A percentile compares a stretch with the other conserved stretches of the same genome.
Conservation (phyloP, 2,888 invertebrate genomes). For the Acronicta psi region DNA sequence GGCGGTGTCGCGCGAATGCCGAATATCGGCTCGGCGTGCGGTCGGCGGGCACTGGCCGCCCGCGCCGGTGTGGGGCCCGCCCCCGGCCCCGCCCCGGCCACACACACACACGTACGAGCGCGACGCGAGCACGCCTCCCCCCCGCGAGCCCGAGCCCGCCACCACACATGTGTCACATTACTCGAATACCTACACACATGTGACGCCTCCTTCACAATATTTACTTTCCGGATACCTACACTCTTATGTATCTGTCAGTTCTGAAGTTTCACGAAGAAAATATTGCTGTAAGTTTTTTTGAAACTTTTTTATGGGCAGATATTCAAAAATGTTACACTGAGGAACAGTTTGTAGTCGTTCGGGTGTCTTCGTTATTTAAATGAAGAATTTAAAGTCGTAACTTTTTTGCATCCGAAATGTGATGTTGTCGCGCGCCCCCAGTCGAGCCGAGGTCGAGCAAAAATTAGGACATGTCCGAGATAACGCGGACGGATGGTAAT, state of each 20-base stretch:
- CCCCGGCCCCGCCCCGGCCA: conserved; percentile 77
- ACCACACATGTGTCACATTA: conserved; percentile 80
- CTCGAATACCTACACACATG: conserved; percentile 81
- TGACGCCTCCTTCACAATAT: conserved; percentile 84
- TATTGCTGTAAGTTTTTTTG: conserved; percentile 20
- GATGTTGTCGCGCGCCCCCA: conserved; percentile 47
- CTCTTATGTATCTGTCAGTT: conserved; percentile 48
- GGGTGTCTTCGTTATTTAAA: conserved; percentile 40
- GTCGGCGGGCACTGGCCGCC: conserved; percentile 73
- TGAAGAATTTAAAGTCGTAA: conserved; percentile 48
- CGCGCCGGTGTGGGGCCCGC: conserved; percentile 75
- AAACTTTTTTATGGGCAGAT: conserved; percentile 27
- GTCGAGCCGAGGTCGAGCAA: conserved; percentile 52
- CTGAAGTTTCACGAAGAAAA: conserved; percentile 36
- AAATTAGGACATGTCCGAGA: conserved; percentile 68
- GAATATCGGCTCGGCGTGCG: conserved; percentile 72
- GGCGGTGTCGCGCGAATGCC: conserved; percentile 80
- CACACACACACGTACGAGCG: conserved; percentile 57
- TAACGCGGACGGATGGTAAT: conserved; percentile 48
- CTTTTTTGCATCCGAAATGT: conserved; percentile 50
- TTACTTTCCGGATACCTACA: conserved; percentile 81
- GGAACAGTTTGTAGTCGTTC: conserved; percentile 17
- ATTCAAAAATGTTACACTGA: conserved; percentile 21
- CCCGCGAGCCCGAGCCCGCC: conserved; percentile 67
- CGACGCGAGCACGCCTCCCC: conserved; percentile 61